Evolutionary conservation across 2,113 vertebrate species (phyloP).

Genomic region (Otocyon megalotis): DNA sequence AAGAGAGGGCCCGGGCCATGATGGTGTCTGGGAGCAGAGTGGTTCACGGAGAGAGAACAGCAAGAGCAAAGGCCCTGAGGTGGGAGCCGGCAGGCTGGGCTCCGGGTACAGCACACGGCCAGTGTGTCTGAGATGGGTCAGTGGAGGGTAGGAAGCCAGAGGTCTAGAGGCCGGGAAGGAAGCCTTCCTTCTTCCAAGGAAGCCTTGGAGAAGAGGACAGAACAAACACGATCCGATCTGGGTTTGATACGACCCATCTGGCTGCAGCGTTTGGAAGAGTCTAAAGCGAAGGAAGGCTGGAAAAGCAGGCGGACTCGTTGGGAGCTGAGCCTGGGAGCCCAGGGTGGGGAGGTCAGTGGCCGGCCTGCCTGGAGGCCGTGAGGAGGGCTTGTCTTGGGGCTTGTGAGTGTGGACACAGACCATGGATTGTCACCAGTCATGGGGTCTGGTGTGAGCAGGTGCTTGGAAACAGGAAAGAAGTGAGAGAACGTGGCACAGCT

Average conservation of each 20-base stretch:
- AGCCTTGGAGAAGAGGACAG: not conserved
- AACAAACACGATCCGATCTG: not conserved
- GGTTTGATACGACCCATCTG: not conserved
- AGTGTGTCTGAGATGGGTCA: not conserved
- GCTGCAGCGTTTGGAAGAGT: not conserved
- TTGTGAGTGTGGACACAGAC: too few relatives aligned
- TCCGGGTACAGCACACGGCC: not conserved
- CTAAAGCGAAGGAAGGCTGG: not conserved
- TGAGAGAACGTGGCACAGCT: not conserved
- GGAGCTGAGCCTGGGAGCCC: too few relatives aligned
- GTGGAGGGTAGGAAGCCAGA: not conserved
- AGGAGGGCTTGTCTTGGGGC: not conserved
- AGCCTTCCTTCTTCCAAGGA: too few relatives aligned
- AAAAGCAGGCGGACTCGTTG: not conserved
- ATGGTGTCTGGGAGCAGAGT: not conserved
- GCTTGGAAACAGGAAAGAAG: not conserved
- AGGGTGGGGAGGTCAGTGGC: not conserved
- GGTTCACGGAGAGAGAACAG: not conserved
- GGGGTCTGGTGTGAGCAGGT: not conserved
- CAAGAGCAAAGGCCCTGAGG: not conserved
- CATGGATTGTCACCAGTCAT: not conserved
- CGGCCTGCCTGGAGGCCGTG: not conserved
- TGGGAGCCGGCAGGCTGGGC: not conserved
- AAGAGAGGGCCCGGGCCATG: rapidly evolving
- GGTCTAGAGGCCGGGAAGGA: not conserved